A percentile compares a stretch with the other conserved stretches of the same genome.
phyloP scores from a whole-genome alignment of 2,113 vertebrate genomes.

The Rhegmatorhina hoffmannsi region DNA sequence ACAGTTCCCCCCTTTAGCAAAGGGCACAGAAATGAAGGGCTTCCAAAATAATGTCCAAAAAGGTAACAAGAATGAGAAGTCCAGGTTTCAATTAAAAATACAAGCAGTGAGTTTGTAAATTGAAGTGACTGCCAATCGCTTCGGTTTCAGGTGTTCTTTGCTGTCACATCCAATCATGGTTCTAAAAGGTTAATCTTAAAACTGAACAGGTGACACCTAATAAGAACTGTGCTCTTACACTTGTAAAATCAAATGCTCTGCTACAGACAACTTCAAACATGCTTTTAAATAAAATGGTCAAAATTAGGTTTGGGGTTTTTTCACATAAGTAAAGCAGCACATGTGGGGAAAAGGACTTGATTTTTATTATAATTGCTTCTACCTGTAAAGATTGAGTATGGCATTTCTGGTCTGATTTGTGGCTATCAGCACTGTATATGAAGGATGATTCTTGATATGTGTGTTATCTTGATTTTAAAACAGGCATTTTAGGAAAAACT shows the following conservation, averaged over 20 bases:
- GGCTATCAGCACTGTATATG: neutral
- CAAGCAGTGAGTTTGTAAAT: neutral
- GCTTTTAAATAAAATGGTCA: neutral
- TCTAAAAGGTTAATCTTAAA: neutral
- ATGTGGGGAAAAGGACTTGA: fast-evolving
- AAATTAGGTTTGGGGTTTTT: neutral
- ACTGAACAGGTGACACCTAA: neutral
- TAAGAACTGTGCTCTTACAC: neutral
- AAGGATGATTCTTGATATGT: neutral
- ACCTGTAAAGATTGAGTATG: neutral
- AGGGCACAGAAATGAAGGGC: fast-evolving
- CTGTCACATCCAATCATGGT: fast-evolving
- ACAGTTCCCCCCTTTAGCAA: fast-evolving
- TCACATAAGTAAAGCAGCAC: fast-evolving
- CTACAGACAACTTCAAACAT: neutral
- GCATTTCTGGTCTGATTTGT: neutral
- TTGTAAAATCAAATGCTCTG: neutral
- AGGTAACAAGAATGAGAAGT: neutral
- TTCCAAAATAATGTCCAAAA: fast-evolving
- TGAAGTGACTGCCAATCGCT: fast-evolving
- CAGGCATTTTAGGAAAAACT: neutral
- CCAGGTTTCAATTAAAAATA: neutral
- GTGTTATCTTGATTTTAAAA: neutral
- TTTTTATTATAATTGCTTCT: neutral
- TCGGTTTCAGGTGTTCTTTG: neutral